Conservation (phyloP, 2,888 invertebrate genomes). For the Aspidapion aeneum region DNA sequence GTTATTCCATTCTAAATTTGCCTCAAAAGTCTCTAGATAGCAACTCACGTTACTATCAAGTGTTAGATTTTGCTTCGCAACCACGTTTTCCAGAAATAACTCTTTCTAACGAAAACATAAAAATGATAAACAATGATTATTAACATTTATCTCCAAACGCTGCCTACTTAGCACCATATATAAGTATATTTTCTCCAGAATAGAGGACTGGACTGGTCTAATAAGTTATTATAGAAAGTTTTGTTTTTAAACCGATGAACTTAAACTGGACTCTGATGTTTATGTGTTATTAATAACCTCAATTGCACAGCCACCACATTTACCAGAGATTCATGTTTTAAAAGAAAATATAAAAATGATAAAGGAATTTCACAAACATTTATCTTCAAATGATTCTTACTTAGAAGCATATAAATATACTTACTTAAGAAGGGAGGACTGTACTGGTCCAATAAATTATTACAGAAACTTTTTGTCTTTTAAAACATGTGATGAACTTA, state of each 20-base stretch:
- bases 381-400: constrained; percentile 50
- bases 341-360: constrained; percentile 61
- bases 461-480: constrained; percentile 60
- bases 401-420: constrained; percentile 74
- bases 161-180: constrained; percentile 67
- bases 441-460: constrained; percentile 73
- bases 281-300: constrained; percentile 48
- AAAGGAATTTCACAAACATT: constrained; percentile 55
- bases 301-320: constrained; percentile 54
- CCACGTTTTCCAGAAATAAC: constrained; percentile 66
- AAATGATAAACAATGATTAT: constrained; percentile 58
- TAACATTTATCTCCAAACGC: constrained; percentile 49
- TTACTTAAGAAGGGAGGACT: constrained; percentile 65
- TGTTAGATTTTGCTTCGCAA: constrained; percentile 50
- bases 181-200: constrained; percentile 68
- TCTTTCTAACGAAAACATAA: constrained; percentile 58
- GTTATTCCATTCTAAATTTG: no score
- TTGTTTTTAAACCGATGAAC: constrained; percentile 52
- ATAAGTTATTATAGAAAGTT: constrained; percentile 71
- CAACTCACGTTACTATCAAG: constrained; percentile 48
- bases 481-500: constrained; percentile 48
- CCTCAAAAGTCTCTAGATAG: constrained; percentile 36
- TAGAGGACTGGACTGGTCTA: constrained; percentile 69
- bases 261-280: constrained; percentile 41
- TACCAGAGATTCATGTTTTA: constrained; percentile 64